Base-by-base conservation (phyloP, 2,113 vertebrate species). In the Neolamprologus cancellatus region DNA sequence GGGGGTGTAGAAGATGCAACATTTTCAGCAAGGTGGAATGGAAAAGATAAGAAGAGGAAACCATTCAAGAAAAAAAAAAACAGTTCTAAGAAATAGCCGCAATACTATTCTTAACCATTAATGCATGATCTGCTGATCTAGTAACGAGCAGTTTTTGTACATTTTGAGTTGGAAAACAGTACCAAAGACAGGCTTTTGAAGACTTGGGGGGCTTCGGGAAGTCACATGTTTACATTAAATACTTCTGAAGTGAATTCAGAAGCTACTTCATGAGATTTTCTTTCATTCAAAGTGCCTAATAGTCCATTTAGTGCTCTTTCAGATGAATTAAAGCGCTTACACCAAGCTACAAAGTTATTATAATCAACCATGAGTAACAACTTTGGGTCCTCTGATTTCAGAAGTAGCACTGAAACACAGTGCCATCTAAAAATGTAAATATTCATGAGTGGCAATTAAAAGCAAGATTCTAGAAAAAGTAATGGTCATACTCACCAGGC, bases 401-500 rank as follows among this genome's bases (percentile, higher is more conserved):
- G n/a, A 74, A 74, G 20, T 74, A 25, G 14, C 14, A 74, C 66
- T 44, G 14, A 74, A 74, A 46, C 66, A 46, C 20, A 17, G 20
- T 10, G 20, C 0, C 2, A 44, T 71, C 20, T 44, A 15, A 41
- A 71, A 71, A 25, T 0, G 0, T 69, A 23, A 46, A 17, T 46
- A 7, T 28, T 46, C 0, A 6, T 3, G 20, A 44, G 61, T 69
- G 34, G 3, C n/a, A 28, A 74, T 28, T 74, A 28, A 74, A 48
- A 48, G 69, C 4, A 28, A 74, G 30, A 57, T 55, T 46, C 7
- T 6, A 28, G 9, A 12, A 64, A 64, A 39, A 15, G 7, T 15
- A 15, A 6, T 8, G 12, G 4, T 9, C 5, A 18, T 25, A 85
- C 93, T 89, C 88, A 95, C 92, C 85, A 23, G 74, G 30, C 91